Evolutionary conservation across 2,797 vertebrate genomes (phyloP).

Genomic region (Euthynnus affinis): DNA sequence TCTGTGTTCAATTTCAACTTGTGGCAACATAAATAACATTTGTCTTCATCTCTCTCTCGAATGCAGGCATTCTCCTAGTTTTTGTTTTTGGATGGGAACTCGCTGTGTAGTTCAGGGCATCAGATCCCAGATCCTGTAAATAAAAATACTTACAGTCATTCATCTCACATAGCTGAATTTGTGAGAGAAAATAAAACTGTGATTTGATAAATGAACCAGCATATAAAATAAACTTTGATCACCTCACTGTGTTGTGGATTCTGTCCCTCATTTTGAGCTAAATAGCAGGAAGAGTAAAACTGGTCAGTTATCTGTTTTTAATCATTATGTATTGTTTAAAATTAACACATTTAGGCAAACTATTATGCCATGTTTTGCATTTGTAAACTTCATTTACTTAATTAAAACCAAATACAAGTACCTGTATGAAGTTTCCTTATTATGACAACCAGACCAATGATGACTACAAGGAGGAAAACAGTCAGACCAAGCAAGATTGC

Average conservation of each 20-base stretch:
- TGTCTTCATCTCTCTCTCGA: not conserved
- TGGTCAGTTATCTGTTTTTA: too few species aligned
- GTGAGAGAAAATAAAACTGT: too few species aligned
- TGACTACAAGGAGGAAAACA: not conserved
- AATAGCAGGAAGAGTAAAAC: too few species aligned
- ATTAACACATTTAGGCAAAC: not conserved
- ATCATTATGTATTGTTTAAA: too few species aligned
- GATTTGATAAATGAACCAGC: not conserved
- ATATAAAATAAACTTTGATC: not conserved
- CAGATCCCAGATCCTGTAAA: not conserved
- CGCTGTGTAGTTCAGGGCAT: conserved; percentile 32
- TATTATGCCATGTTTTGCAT: too few species aligned
- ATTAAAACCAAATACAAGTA: not conserved
- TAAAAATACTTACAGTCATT: not conserved
- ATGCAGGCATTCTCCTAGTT: not conserved
- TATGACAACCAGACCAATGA: conserved; percentile 12
- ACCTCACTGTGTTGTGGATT: conserved; percentile 1
- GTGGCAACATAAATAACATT: conserved; percentile 48
- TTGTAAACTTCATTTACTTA: not conserved
- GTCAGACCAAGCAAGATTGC: not conserved
- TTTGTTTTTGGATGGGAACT: conserved; percentile 19
- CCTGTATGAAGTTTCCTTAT: conserved; percentile 22
- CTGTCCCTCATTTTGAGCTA: conserved; percentile 12
- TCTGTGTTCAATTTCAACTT: conserved; percentile 7
- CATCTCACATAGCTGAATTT: too few species aligned